Evolutionary conservation across 1,140 invertebrate species (phyloP).

Genomic region (Babylonia areolata): DNA sequence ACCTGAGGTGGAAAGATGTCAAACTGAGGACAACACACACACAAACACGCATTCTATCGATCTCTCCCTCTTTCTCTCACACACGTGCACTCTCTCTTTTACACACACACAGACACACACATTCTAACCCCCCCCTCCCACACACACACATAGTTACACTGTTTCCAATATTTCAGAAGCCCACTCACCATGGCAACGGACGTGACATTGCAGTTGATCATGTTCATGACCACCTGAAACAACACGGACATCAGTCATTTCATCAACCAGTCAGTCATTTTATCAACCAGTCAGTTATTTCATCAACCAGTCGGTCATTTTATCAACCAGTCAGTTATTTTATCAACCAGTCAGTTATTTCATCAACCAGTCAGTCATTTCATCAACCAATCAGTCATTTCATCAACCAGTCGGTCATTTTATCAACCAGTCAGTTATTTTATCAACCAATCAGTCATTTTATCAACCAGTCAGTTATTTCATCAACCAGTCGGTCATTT

Average conservation of each 20-base stretch:
- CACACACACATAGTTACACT: not conserved
- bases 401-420: no score
- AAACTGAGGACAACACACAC: no score
- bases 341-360: not conserved
- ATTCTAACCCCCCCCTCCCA: no score
- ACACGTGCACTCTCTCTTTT: not conserved
- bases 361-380: not conserved
- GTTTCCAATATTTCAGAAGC: not conserved
- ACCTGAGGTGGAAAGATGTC: no score
- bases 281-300: not conserved
- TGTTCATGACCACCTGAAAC: slow-evolving; percentile 73
- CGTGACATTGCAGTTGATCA: slow-evolving; percentile 85
- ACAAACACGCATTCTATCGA: no score
- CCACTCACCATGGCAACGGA: slow-evolving; percentile 81
- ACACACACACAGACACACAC: not conserved
- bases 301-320: not conserved
- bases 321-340: not conserved
- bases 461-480: no score
- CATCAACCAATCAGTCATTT: not conserved
- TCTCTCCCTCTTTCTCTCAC: no score
- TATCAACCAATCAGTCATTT: no score
- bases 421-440: not conserved
- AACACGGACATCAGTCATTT: slow-evolving; percentile 25
- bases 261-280: not conserved
- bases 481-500: no score